These are phyloP conservation scores for Smutsia temminckii DNA, from an alignment of 2,797 vertebrate species.

Conservation along the genomic window DNA sequence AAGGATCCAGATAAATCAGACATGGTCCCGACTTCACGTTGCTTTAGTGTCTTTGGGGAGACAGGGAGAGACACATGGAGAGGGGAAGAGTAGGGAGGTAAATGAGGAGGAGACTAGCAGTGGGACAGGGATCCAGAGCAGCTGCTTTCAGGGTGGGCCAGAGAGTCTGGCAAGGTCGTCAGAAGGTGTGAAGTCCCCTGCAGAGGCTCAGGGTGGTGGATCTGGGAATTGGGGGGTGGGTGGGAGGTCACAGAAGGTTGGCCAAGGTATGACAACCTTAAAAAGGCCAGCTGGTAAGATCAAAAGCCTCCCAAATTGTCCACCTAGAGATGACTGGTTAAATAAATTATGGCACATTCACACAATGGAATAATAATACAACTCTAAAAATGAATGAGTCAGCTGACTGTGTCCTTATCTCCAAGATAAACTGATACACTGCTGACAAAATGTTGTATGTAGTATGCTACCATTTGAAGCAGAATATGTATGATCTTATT, in stretches of 20 bases:
- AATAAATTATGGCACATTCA: neutral
- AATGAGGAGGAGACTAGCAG: neutral
- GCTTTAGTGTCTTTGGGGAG: neutral
- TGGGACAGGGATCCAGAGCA: neutral
- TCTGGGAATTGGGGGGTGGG: neutral
- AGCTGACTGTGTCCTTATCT: neutral
- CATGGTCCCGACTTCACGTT: neutral
- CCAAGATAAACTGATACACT: conserved; percentile 25
- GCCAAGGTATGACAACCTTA: neutral
- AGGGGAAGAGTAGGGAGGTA: neutral
- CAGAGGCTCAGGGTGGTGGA: neutral
- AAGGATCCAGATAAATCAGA: neutral
- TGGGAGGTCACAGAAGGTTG: neutral
- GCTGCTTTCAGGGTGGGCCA: neutral
- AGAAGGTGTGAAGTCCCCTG: neutral
- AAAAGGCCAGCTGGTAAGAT: neutral
- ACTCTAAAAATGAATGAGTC: conserved; percentile 4
- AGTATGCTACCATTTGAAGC: neutral
- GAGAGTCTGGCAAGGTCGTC: neutral
- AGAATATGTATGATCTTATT: neutral
- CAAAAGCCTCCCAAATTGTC: neutral
- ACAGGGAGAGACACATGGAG: neutral
- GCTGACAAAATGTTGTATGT: neutral
- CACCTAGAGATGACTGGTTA: neutral
- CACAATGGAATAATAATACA: conserved; percentile 7